Conservation (phyloP, 2,888 invertebrate genomes). For the Isoperla grammatica region DNA sequence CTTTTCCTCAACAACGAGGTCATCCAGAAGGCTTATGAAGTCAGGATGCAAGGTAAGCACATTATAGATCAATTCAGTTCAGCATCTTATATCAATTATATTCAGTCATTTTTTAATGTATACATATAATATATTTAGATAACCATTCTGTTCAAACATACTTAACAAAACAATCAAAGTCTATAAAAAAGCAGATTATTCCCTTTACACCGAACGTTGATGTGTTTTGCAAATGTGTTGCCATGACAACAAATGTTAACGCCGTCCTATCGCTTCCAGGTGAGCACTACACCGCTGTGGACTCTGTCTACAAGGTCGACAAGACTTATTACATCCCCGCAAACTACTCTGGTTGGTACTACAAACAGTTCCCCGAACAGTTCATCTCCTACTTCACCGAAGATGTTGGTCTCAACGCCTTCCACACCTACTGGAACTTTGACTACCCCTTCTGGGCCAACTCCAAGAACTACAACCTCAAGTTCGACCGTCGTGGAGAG, state of each 20-base stretch:
- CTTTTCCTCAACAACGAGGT: constrained; percentile 57
- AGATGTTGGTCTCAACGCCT: constrained; percentile 61
- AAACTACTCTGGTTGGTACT: constrained; percentile 27
- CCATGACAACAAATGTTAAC: too few relatives aligned
- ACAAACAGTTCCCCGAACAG: constrained; percentile 20
- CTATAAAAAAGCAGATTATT: too few relatives aligned
- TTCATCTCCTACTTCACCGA: constrained; percentile 62
- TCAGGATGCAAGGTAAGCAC: constrained; percentile 11
- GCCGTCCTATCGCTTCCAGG: too few relatives aligned
- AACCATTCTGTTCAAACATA: too few relatives aligned
- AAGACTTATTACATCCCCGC: constrained; percentile 23
- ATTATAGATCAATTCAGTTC: too few relatives aligned
- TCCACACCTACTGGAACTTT: constrained; percentile 59
- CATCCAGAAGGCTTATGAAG: constrained; percentile 46
- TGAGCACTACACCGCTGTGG: constrained; percentile 5
- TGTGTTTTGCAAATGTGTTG: too few relatives aligned
- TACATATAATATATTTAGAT: too few relatives aligned
- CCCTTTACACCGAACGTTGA: too few relatives aligned
- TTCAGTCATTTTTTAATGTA: too few relatives aligned
- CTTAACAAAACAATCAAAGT: too few relatives aligned
- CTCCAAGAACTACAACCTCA: constrained; percentile 42
- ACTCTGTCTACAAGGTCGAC: constrained; percentile 18
- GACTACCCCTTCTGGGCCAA: constrained; percentile 60
- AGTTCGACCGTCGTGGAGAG: constrained; percentile 44
- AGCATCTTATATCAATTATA: too few relatives aligned